Evolutionary conservation across 2,888 invertebrate genomes (phyloP), one percentile per base, ranked within the genome.

Genomic region (Hirtodrosophila histrioides): DNA sequence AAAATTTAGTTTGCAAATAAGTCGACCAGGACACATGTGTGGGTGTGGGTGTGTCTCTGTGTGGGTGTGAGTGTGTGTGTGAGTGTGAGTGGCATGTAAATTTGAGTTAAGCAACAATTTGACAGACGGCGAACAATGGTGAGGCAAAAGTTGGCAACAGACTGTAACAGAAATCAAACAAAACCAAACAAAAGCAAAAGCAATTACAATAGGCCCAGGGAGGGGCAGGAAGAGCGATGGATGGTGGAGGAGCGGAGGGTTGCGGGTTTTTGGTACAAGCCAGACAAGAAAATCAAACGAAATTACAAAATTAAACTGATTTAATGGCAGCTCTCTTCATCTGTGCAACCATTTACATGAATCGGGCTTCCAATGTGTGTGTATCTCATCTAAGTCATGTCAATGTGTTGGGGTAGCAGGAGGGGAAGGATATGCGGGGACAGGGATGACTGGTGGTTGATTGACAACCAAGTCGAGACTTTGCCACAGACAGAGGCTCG

Each of bases 291-390:
- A 82, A 86, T 77, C 80, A 82, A 83, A 79, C 63, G 78, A 84
- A 82, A 79, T 85, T 81, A 81, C 64, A 82, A 87, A 83, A 87
- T 84, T 87, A 82, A 83, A 86, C 69, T 66, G 80, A 87, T 84
- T 84, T 80, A 75, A 85, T 77, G 78, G 75, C 69, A 63, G 63
- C 56, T 46, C 57, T 43, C 29, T 44, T 63, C 54, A 51, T 33
- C 60, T 60, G 41, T 60, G 46, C 35, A 61, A 62, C 45, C 60
- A 66, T 64, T 74, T 66, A 51, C 73, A 77, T 62, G 67, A 51
- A 27, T 61, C 40, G 48, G 43, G n/a, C 45, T 58, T 17, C 35
- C 36, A 54, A n/a, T 56, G 65, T 27, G 5, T 27, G 6, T 27
- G 6, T 62, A 62, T 63, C 60, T 49, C 63, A 66, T 68, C 74